A percentile compares a stretch with the other conserved stretches of the same genome.
These are phyloP conservation scores for Nomada ruficornis DNA, from an alignment of 2,888 invertebrate genomes.

Conservation along the genomic window DNA sequence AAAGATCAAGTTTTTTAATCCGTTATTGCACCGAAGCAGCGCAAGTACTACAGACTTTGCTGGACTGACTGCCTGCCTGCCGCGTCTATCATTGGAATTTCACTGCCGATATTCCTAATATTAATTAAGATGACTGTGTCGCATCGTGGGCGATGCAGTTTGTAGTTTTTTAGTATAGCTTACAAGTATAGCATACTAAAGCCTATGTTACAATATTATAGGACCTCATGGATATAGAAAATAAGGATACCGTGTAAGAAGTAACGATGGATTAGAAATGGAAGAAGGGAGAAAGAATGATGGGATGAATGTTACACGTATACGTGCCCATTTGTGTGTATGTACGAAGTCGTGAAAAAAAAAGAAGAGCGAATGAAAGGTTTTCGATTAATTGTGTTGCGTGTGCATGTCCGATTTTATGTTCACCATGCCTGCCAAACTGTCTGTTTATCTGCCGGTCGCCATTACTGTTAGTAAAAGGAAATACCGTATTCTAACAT, in stretches of 20 bases:
- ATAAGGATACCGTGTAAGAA: slow-evolving; percentile 65
- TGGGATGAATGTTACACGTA: slow-evolving; percentile 18
- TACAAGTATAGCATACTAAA: slow-evolving; percentile 79
- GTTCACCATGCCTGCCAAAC: slow-evolving; percentile 81
- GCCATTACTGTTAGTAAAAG: slow-evolving; percentile 75
- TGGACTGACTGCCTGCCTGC: slow-evolving; percentile 80
- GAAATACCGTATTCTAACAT: slow-evolving; percentile 65
- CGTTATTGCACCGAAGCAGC: slow-evolving; percentile 72
- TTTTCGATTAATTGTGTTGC: slow-evolving; percentile 70
- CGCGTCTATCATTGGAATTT: slow-evolving; percentile 84
- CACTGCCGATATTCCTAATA: slow-evolving; percentile 84
- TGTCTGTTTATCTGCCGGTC: slow-evolving; percentile 82
- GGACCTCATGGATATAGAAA: slow-evolving; percentile 75
- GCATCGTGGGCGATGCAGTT: slow-evolving; percentile 75
- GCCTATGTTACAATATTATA: slow-evolving; percentile 80
- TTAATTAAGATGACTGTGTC: slow-evolving; percentile 76
- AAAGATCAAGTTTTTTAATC: slow-evolving; percentile 67
- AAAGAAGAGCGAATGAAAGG: slow-evolving; percentile 54
- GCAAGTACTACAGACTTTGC: slow-evolving; percentile 80
- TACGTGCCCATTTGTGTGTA: background rate
- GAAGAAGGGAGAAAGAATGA: slow-evolving; percentile 49
- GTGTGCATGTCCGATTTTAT: slow-evolving; percentile 74
- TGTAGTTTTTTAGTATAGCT: slow-evolving; percentile 79
- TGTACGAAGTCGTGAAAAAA: slow-evolving; percentile 34
- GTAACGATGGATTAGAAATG: slow-evolving; percentile 52